These are phyloP conservation scores for Baronia brevicornis DNA, from an alignment of 2,888 invertebrate genomes.

Conservation along the genomic window DNA sequence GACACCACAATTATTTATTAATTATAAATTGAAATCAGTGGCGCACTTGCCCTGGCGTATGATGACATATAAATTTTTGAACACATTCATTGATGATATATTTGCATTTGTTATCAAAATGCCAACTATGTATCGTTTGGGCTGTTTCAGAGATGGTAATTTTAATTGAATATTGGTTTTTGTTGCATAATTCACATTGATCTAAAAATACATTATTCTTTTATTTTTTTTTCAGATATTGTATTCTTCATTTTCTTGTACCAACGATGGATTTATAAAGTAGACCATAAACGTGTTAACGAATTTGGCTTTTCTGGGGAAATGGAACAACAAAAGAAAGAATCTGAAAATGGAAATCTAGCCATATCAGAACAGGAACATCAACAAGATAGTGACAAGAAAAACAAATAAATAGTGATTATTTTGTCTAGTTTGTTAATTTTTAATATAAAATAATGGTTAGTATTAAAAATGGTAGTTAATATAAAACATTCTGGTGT, in stretches of 20 bases:
- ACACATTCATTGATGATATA: slow-evolving; percentile 99
- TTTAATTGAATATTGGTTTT: slow-evolving; percentile 17
- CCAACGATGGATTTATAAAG: slow-evolving; percentile 99
- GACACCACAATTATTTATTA: slow-evolving; percentile 99
- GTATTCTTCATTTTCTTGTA: slow-evolving; percentile 99
- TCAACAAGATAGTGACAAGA: slow-evolving; percentile 49
- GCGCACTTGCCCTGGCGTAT: slow-evolving; percentile 99
- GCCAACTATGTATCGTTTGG: slow-evolving; percentile 98
- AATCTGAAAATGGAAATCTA: slow-evolving; percentile 40
- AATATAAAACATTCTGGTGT: too few relatives aligned
- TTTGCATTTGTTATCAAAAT: slow-evolving; percentile 99
- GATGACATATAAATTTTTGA: slow-evolving; percentile 99
- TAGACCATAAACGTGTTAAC: slow-evolving; percentile 94
- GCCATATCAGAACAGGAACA: slow-evolving; percentile 50
- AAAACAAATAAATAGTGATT: slow-evolving; percentile 52
- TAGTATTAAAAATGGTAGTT: too few relatives aligned
- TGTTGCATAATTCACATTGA: not conserved
- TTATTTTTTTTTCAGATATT: slow-evolving; percentile 86
- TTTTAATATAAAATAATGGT: slow-evolving; percentile 16
- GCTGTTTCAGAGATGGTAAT: slow-evolving; percentile 96
- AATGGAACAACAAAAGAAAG: slow-evolving; percentile 80
- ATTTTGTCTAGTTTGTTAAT: slow-evolving; percentile 19
- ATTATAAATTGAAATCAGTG: slow-evolving; percentile 99
- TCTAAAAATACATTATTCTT: slow-evolving; percentile 4
- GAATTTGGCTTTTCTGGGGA: slow-evolving; percentile 99